Evolutionary conservation across 2,113 vertebrate genomes (phyloP), one percentile per base, ranked within the genome.

Genomic region (Esox niger): DNA sequence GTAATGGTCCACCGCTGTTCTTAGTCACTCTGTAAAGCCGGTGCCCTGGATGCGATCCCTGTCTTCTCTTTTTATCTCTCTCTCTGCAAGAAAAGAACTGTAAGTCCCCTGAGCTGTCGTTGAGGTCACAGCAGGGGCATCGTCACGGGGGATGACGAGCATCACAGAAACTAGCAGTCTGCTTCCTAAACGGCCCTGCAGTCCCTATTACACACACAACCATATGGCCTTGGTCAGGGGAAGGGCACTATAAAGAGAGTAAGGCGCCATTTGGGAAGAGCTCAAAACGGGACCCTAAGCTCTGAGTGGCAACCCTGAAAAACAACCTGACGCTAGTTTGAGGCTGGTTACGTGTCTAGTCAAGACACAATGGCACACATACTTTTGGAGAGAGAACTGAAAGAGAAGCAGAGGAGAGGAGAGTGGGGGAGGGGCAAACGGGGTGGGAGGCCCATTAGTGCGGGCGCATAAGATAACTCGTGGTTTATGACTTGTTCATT

Each of bases 1-100:
- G 59, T 71, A 76, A 71, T 67, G 65, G 54, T 54, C 70, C 47
- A 71, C 57, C 23, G 32, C 69, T 58, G 30, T 56, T 29, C 33
- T 64, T 59, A 72, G 38, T 68, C 64, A 68, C 55, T 60, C 58
- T n/a, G 49, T 47, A 15, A n/a, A 46, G 46, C 21, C 55, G 23
- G 26, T 58, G 33, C 62, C 55, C 54, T 31, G 33, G 47, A 27
- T 52, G 35, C 9, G 35, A 11, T 38, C 35, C 13, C 35, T 38
- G 35, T 38, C 35, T 38, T 13, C 35, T 38, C 35, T 38, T 38
- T 38, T n/a, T n/a, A n/a, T 3, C 11, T 17, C 38, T 4, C 17
- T 66, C 23, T 21, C 32, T 13, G 4, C 47, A 54, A 15, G 23
- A 8, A 47, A 11, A 65, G 43, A 55, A 26, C 32, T 58, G 21